phyloP scores from a whole-genome alignment of 2,888 invertebrate species.

The Thelaira solivaga region DNA sequence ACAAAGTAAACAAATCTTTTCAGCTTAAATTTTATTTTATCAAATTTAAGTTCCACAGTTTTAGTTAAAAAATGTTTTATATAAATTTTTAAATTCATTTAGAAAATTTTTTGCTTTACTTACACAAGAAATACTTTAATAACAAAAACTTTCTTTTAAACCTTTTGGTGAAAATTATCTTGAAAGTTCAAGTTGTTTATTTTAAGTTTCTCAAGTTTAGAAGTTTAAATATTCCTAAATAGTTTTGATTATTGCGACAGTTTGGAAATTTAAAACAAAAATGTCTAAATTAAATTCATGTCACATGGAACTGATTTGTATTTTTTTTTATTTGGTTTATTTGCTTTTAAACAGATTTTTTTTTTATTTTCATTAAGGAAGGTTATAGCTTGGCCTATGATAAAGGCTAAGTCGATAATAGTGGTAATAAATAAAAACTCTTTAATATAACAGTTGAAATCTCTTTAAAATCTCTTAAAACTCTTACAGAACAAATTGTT shows the following conservation, averaged over 20 bases:
- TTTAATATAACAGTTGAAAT: constrained; percentile 24
- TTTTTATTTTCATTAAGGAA: not conserved
- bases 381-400: constrained; percentile 21
- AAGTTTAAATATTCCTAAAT: constrained; percentile 32
- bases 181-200: not conserved
- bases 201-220: not conserved
- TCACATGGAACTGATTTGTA: constrained; percentile 28
- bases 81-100: not conserved
- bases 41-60: too few species aligned
- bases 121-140: not conserved
- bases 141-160: not conserved
- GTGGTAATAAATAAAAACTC: not conserved
- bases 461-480: not conserved
- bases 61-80: too few species aligned
- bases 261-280: constrained; percentile 16
- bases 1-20: too few species aligned
- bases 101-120: not conserved
- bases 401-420: constrained; percentile 8
- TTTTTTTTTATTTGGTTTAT: not conserved
- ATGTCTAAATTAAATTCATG: constrained; percentile 27
- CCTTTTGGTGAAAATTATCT: not conserved
- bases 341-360: not conserved
- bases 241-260: not conserved
- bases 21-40: too few species aligned
- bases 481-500: not conserved